phyloP scores from a whole-genome alignment of 2,113 vertebrate species.

The Tragelaphus strepsiceros region DNA sequence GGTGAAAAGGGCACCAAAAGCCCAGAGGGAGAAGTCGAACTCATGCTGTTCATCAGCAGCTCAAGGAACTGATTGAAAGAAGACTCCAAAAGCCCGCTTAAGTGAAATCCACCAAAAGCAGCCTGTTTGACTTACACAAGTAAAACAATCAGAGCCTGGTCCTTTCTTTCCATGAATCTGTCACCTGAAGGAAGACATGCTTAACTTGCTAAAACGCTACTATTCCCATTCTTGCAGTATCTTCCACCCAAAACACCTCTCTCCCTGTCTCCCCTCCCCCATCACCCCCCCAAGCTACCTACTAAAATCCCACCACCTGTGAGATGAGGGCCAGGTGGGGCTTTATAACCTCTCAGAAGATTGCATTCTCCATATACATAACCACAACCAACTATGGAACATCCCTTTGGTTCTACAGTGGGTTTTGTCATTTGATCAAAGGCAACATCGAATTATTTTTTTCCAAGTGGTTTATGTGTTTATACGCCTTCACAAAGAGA shows the following conservation, averaged over 20 bases:
- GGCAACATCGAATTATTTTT: neutral
- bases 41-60: neutral
- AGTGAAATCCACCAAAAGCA: neutral
- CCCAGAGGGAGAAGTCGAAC: neutral
- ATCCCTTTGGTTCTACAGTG: neutral
- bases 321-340: neutral
- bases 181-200: neutral
- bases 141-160: neutral
- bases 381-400: neutral
- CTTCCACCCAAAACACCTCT: neutral
- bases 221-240: neutral
- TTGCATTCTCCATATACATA: neutral
- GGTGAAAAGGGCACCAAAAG: neutral
- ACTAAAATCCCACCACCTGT: neutral
- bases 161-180: neutral
- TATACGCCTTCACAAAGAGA: neutral
- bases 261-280: rapidly evolving
- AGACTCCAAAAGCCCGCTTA: neutral
- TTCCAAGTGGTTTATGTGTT: neutral
- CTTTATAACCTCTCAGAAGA: neutral
- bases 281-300: rapidly evolving
- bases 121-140: neutral
- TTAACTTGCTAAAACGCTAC: neutral
- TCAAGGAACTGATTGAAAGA: neutral
- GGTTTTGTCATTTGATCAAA: neutral